Percentiles rank a stretch among this genome's conserved stretches.
These are phyloP conservation scores for Corydoras sp. DNA, from an alignment of 2,113 vertebrate species.

Conservation along the genomic window DNA sequence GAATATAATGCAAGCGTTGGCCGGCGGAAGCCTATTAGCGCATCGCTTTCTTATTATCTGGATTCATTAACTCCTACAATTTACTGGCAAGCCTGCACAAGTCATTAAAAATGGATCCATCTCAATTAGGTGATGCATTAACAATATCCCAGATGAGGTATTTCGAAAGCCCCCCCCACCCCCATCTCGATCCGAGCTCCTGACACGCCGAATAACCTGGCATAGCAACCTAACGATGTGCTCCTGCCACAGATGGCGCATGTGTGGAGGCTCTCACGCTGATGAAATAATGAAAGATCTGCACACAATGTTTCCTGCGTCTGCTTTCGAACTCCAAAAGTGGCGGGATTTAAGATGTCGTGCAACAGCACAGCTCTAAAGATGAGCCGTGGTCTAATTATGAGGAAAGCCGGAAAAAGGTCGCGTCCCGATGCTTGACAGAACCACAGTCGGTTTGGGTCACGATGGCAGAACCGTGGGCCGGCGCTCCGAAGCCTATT, in stretches of 20 bases:
- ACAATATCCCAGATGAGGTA: conserved; percentile 50
- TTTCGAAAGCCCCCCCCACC: conserved; percentile 37
- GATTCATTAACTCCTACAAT: conserved; percentile 47
- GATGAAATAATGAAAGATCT: conserved; percentile 55
- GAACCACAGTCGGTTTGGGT: neutral
- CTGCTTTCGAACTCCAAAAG: neutral
- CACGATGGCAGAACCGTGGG: neutral
- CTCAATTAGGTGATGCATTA: conserved; percentile 62
- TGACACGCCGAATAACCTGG: conserved; percentile 46
- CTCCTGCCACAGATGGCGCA: conserved; percentile 56
- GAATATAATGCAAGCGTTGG: conserved; percentile 56
- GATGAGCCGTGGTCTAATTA: conserved; percentile 13
- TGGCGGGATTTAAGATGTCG: neutral
- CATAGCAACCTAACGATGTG: conserved; percentile 55
- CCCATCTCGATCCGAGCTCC: conserved; percentile 46
- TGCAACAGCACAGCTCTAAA: neutral
- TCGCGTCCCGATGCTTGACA: neutral
- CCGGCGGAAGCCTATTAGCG: conserved; percentile 54
- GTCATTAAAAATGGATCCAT: conserved; percentile 66
- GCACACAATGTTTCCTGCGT: neutral
- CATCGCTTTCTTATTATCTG: conserved; percentile 17
- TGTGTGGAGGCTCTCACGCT: conserved; percentile 40
- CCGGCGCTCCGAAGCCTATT: conserved; percentile 16
- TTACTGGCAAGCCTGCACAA: conserved; percentile 42
- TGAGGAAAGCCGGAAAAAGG: neutral